Evolutionary conservation across 2,888 invertebrate species (phyloP), one percentile per base, ranked within the genome.

Genomic region (Drosophila nigricruria): DNA sequence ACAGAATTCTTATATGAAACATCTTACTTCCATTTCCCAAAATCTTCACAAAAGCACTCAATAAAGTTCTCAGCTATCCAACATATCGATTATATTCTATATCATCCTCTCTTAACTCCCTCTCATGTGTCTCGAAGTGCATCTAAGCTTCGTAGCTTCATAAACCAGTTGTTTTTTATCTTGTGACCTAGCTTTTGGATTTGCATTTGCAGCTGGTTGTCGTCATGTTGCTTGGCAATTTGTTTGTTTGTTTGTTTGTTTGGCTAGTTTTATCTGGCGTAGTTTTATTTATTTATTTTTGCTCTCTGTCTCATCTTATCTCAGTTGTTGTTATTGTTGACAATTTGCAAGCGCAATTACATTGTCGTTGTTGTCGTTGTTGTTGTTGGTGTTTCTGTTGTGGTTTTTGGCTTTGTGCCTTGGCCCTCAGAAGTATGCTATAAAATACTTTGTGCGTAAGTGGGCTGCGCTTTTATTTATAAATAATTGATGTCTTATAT

Each of bases 401-500:
- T 42, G 67, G 58, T 50, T 56, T 61, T 59, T 61, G 56, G 60
- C 40, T 12, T 58, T 56, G 65, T 58, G 58, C 20, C 61, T 38
- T 38, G n/a, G 70, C 73, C 69, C 86, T 63, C 38, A 64, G 72
- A 86, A 82, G 72, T 88, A 74, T 78, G 86, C 83, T 77, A 83
- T 85, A 82, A 77, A 66, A 77, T 85, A 67, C 62, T 80, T 80
- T 80, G 77, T 63, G 79, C 70, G 73, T 80, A 72, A 70, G 67
- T 47, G 81, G 59, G 65, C 52, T 70, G 62, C 70, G 79, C 79
- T 73, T 74, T 77, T 78, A 66, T 63, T 79, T 57, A 64, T 84
- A 57, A 82, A 84, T 84, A 83, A 86, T 86, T 79, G 62, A 84
- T 83, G 89, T 57, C 80, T 82, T 73, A 86, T 82, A 78, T 82